Evolutionary conservation across 2,797 vertebrate species (phyloP), one percentile per base, ranked within the genome.

Genomic region (Phyllotis vaccarum): DNA sequence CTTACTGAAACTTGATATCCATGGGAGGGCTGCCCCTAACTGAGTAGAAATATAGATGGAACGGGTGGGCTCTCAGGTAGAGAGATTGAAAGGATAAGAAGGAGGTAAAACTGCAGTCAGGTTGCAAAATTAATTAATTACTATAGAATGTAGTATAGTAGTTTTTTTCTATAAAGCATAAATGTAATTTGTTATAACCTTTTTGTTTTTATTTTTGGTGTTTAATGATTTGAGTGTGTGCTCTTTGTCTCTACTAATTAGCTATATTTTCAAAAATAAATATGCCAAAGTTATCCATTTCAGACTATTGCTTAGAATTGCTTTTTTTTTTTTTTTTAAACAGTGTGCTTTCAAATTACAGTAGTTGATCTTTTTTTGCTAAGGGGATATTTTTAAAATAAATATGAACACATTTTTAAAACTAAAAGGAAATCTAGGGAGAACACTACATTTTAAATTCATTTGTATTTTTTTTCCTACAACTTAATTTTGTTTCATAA

Each of bases 271-370:
- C 46, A 5, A 9, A 46, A 58, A 58, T 40, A 17, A 93, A 75
- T 40, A 52, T 75, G 11, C 60, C 81, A 79, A 31, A 43, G 5
- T 13, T 3, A 64, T 49, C 1, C n/a, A 56, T 78, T 92, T 80
- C 31, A 70, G 34, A 8, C 0, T 16, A 6, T 60, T 29, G 1
- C 81, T 94, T 70, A 12, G 7, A 27, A 76, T 7, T 72, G 24
- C 37, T n/a, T n/a, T n/a, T n/a, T n/a, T n/a, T n/a, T n/a, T n/a
- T 94, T 89, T 58, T 37, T 81, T 19, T 66, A 87, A 87, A 60
- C 34, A 68, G 58, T 52, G 12, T 70, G 13, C n/a, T 56, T 91
- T 24, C 75, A 93, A 56, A 34, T 27, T 52, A 68, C 2, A 11
- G 37, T 14, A 79, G 3, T 10, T 86, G 40, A 31, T n/a, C 34